These are phyloP conservation scores for Erpetoichthys calabaricus DNA, from an alignment of 2,797 vertebrate species.

Conservation along the genomic window DNA sequence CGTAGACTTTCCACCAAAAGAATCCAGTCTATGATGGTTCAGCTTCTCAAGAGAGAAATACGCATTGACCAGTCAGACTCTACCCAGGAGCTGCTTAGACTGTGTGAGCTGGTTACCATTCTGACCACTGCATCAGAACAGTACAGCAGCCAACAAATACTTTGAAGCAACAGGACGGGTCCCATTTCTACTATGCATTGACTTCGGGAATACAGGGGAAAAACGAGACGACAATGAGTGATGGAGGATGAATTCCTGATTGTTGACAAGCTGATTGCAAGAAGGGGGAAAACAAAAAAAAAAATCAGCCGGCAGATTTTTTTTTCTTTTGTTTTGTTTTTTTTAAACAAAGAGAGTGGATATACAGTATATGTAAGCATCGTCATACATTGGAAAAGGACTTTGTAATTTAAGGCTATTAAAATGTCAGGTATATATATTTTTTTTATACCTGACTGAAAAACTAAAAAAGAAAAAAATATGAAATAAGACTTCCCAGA, in stretches of 20 bases:
- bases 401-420: constrained; percentile 8
- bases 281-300: too few species aligned
- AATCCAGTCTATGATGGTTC: constrained; percentile 91
- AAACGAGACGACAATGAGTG: too few species aligned
- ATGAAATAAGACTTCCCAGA: constrained; percentile 40
- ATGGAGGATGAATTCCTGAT: too few species aligned
- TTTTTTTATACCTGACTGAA: constrained; percentile 44
- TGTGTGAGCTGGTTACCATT: constrained; percentile 25
- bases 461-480: constrained; percentile 19
- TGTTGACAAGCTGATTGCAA: too few species aligned
- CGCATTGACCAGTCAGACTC: constrained; percentile 38
- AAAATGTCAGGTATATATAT: constrained; percentile 14
- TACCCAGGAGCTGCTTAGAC: constrained; percentile 49
- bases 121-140: constrained; percentile 5
- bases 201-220: too few species aligned
- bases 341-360: too few species aligned
- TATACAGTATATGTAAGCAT: too few species aligned
- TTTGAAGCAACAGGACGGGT: too few species aligned
- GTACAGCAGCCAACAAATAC: constrained; percentile 9
- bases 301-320: too few species aligned
- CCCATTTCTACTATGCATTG: too few species aligned
- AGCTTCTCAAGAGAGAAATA: constrained; percentile 24
- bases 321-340: too few species aligned
- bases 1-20: constrained; percentile 94
- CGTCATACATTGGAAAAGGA: constrained; percentile 15